Conservation (phyloP, 2,797 vertebrate species). For the Pygocentrus nattereri region DNA sequence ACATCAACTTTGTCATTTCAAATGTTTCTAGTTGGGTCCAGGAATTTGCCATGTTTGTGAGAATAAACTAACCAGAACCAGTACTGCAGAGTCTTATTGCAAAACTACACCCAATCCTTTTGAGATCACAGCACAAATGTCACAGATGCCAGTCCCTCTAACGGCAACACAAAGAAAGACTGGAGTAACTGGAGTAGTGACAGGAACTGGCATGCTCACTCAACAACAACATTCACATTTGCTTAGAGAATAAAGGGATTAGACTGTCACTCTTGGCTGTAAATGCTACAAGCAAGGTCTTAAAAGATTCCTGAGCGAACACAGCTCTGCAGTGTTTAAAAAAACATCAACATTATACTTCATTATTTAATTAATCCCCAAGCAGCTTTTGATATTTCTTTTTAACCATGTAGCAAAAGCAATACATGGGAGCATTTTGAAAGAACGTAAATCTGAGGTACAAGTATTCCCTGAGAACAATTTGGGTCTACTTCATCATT, state of each 20-base stretch:
- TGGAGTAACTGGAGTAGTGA: not conserved
- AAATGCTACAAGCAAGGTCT: too few species aligned
- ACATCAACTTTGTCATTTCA: too few species aligned
- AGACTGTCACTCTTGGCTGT: not conserved
- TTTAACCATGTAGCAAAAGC: not conserved
- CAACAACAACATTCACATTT: not conserved
- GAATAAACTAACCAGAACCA: not conserved
- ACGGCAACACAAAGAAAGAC: not conserved
- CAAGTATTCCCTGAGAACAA: not conserved
- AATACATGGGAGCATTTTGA: not conserved
- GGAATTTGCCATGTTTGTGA: too few species aligned
- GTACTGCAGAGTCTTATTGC: not conserved
- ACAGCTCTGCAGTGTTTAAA: too few species aligned
- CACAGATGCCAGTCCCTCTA: not conserved
- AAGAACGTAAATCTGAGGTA: not conserved
- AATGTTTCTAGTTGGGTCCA: too few species aligned
- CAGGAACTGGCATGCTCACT: not conserved
- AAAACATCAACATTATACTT: not conserved
- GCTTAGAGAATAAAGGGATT: not conserved
- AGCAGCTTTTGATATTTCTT: not conserved
- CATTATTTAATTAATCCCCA: not conserved
- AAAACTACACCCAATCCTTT: not conserved
- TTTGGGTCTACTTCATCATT: not conserved
- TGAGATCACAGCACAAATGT: not conserved
- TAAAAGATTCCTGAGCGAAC: too few species aligned